Percentiles rank a stretch among this genome's conserved stretches.
Conservation (phyloP, 30 jellyfish, hydroid and myxozoan genomes). For the Phacellophora camtschatica region DNA sequence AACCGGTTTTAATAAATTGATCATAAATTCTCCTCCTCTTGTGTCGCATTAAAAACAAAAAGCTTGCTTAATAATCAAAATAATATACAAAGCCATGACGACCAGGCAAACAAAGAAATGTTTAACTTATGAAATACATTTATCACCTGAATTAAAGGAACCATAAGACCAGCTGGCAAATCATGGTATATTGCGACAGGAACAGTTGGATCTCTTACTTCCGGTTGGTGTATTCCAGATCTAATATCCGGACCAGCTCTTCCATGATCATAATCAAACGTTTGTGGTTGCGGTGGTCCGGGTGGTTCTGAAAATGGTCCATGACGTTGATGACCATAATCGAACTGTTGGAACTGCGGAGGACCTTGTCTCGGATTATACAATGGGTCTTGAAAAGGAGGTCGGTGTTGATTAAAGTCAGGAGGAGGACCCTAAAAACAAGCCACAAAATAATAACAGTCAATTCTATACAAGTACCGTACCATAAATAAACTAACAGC, state of each 20-base stretch:
- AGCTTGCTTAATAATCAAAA: too few relatives aligned
- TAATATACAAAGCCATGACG: too few relatives aligned
- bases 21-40: too few relatives aligned
- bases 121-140: too few relatives aligned
- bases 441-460: neutral
- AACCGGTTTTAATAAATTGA: too few relatives aligned
- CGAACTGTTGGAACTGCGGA: slow-evolving; percentile 94
- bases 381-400: slow-evolving; percentile 61
- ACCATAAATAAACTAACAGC: too few relatives aligned
- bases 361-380: slow-evolving; percentile 66
- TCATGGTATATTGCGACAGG: slow-evolving; percentile 94
- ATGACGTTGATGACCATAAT: slow-evolving; percentile 93
- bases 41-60: too few relatives aligned
- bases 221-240: slow-evolving; percentile 65
- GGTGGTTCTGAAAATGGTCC: slow-evolving; percentile 72
- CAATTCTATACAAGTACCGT: too few relatives aligned
- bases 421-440: slow-evolving; percentile 23
- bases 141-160: slow-evolving; percentile 94
- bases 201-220: slow-evolving; percentile 86
- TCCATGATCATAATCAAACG: slow-evolving; percentile 97
- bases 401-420: slow-evolving; percentile 80
- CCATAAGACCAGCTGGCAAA: slow-evolving; percentile 98
- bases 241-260: slow-evolving; percentile 75
- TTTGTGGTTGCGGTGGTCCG: slow-evolving; percentile 82
- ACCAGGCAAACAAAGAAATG: too few relatives aligned